Percentiles rank a stretch among this genome's conserved stretches.
Conservation (phyloP, 2,797 vertebrate species). For the Micropoecilia bifurca region DNA sequence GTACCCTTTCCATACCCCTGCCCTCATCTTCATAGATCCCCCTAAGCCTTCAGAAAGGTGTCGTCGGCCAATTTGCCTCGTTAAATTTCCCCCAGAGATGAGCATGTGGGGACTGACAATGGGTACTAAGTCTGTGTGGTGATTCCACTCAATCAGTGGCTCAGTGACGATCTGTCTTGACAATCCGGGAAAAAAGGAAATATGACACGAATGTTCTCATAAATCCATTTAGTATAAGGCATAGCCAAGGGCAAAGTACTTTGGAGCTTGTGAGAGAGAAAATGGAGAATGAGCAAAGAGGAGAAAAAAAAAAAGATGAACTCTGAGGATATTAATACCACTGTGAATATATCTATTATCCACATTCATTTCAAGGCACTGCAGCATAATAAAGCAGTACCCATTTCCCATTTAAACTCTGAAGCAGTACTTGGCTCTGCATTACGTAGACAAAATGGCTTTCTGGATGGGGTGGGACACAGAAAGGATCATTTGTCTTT, state of each 20-base stretch:
- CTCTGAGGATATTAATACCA: slow-evolving; percentile 84
- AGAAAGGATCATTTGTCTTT: slow-evolving; percentile 77
- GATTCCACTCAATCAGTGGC: slow-evolving; percentile 79
- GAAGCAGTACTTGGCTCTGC: slow-evolving; percentile 70
- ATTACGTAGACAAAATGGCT: slow-evolving; percentile 76
- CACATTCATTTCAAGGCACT: slow-evolving; percentile 79
- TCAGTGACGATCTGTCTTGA: slow-evolving; percentile 81
- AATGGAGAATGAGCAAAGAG: slow-evolving; percentile 70
- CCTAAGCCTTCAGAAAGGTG: slow-evolving; percentile 69
- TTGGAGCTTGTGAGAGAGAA: slow-evolving; percentile 78
- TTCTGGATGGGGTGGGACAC: slow-evolving; percentile 71
- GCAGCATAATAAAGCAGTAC: slow-evolving; percentile 80
- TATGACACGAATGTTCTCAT: slow-evolving; percentile 86
- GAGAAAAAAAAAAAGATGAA: slow-evolving; percentile 70
- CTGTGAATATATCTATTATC: slow-evolving; percentile 85
- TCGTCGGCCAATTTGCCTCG: slow-evolving; percentile 78
- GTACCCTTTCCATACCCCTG: slow-evolving; percentile 73
- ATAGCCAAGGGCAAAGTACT: slow-evolving; percentile 85
- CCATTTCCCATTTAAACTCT: slow-evolving; percentile 78
- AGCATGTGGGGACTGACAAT: slow-evolving; percentile 76
- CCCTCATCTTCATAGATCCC: slow-evolving; percentile 67
- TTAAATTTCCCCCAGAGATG: slow-evolving; percentile 77
- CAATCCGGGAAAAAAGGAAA: slow-evolving; percentile 82
- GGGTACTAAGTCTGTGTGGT: slow-evolving; percentile 73
- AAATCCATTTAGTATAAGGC: slow-evolving; percentile 85